Base-by-base conservation (phyloP, 2,888 invertebrate genomes). In the Eupsilia transversa region DNA sequence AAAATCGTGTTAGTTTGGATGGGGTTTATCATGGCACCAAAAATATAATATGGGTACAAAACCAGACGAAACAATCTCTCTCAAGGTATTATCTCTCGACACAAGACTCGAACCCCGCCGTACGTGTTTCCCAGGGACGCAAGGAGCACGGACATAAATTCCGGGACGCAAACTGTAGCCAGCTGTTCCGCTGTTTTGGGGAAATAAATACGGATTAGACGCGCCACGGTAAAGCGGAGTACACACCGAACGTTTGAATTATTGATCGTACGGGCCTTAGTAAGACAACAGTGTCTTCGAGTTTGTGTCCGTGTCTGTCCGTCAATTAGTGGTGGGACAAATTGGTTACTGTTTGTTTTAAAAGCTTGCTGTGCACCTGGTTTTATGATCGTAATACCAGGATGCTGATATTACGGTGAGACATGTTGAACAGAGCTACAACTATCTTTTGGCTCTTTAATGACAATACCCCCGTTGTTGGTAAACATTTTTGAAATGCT, bases 191-290 rank as follows among this genome's bases (percentile, higher is more conserved):
- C 91, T 94, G 94, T 94, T 95, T 94, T 92, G 93, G 93, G 92
- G 93, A 93, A 94, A 95, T 95, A 95, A 95, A 95, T 95, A 95
- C 95, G 94, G 93, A 93, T 94, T 94, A 94, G 93, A 93, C 90
- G 92, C 91, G 91, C 86, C 88, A 89, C 89, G 82, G 91, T 88
- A 91, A 91, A 89, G 91, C 90, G 89, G 75, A 87, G 90, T 92
- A 91, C 87, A 93, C 93, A 92, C 89, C 81, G 88, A 86, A 88
- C 89, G 86, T 85, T 88, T 94, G 93, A 94, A 94, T 94, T 94
- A 94, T 94, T 93, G 93, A 94, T 91, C 90, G 89, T 85, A 87
- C 80, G 59, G 73, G 75, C 73, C 76, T 74, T 76, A 66, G 69
- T 46, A 67, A 82, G 67, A 82, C 77, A 81, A 76, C 77, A 57